Base-by-base conservation (phyloP, 2,797 vertebrate species). In the Chaunax sp. region DNA sequence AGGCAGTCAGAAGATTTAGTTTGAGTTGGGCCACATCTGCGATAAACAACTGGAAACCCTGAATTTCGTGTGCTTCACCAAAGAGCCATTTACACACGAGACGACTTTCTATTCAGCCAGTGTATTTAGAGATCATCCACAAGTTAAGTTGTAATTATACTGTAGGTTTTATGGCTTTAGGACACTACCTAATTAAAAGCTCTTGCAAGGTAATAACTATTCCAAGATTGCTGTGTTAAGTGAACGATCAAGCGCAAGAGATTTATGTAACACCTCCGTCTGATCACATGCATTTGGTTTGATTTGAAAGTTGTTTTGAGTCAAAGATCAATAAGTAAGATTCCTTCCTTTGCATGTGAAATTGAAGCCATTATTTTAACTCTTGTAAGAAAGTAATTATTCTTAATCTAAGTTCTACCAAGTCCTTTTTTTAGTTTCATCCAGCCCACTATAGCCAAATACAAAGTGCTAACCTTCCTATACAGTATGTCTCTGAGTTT, bases 241-340 rank as follows among this genome's bases (percentile, higher is more conserved):
- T 74, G 19, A 61, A 49, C 72, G 55, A 81, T 70, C 46, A 44
- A 26, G 64, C 46, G 30, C 41, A 54, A 9, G 19, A 50, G 47
- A 59, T 61, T 47, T 44, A 53, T 50, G 55, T 46, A 45, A 62
- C 52, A 53, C 26, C 55, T 54, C 12, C 26, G 18, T 54, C 51
- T 56, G 35, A 52, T 60, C 43, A 14, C 51, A 37, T 28, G 45
- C 19, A 22, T 35, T 64, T 3, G 14, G 26, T 38, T 44, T 15
- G 20, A 59, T 47, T 67, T 18, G 5, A 62, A 49, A 30, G 8
- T 30, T 30, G 28, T 8, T 30, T 30, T 30, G 28, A 30, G 28
- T 30, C 28, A 8, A 30, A 8, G 8, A 30, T 30, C 4, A 37
- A 3, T 37, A 13, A 3, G 35, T 13, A 13, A 37, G 35, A 37